Evolutionary conservation across 2,797 vertebrate species (phyloP).

Genomic region (Gobionotothen gibberifrons): DNA sequence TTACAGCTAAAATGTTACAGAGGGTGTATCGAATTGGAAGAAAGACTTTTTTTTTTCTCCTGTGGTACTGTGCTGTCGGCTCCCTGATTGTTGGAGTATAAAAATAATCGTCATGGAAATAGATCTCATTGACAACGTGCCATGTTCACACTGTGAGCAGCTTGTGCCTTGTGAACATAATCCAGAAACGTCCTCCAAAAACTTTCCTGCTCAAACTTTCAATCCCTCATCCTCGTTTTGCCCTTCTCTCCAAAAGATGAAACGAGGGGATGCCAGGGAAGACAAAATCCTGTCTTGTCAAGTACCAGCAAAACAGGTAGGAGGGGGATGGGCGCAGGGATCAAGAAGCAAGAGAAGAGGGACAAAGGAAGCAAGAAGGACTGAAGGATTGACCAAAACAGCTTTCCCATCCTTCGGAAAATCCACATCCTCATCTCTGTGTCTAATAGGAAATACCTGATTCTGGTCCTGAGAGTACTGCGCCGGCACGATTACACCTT

Average conservation of each 20-base stretch:
- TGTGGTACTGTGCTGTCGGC: conserved; percentile 80
- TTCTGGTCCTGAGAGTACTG: conserved; percentile 81
- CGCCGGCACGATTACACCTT: conserved; percentile 82
- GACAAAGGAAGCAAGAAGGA: conserved; percentile 47
- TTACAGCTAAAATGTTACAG: conserved; percentile 76
- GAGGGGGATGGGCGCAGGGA: conserved; percentile 61
- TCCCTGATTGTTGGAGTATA: conserved; percentile 86
- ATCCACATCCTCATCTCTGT: conserved; percentile 83
- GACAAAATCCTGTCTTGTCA: conserved; percentile 79
- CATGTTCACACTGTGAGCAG: conserved; percentile 90
- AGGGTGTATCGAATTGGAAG: conserved; percentile 79
- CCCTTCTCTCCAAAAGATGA: conserved; percentile 77
- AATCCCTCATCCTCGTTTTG: conserved; percentile 83
- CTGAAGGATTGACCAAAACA: conserved; percentile 75
- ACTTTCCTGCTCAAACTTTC: conserved; percentile 85
- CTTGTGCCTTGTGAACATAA: conserved; percentile 88
- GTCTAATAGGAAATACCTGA: conserved; percentile 86
- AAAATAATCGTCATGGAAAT: conserved; percentile 90
- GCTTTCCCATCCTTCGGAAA: conserved; percentile 78
- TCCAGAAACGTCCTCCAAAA: conserved; percentile 89
- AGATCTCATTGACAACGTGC: conserved; percentile 89
- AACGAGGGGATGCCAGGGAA: conserved; percentile 69
- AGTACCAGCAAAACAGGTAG: conserved; percentile 78
- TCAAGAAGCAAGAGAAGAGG: conserved; percentile 55
- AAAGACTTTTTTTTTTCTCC: conserved; percentile 74